phyloP scores from a whole-genome alignment of 2,113 vertebrate species.

The Dermatemys mawii region DNA sequence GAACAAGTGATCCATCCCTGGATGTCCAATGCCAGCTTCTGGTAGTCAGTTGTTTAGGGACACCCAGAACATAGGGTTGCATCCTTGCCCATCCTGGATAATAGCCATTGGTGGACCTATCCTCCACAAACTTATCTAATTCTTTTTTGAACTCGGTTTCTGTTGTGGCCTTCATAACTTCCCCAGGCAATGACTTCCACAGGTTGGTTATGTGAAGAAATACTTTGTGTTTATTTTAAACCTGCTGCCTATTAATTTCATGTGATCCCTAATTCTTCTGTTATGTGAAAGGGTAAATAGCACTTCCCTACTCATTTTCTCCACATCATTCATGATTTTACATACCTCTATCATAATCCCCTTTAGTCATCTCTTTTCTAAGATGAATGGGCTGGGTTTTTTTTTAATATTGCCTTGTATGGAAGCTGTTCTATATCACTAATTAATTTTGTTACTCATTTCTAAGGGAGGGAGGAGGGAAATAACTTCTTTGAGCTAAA shows the following conservation, averaged over 20 bases:
- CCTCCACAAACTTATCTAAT: background rate
- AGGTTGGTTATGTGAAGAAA: background rate
- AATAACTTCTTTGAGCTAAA: background rate
- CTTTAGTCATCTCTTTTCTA: too few species aligned
- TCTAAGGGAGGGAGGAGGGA: constrained; percentile 20
- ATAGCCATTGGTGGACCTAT: background rate
- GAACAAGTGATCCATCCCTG: background rate
- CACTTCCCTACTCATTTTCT: background rate
- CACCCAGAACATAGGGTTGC: background rate
- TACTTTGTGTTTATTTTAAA: background rate
- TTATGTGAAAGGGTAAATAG: background rate
- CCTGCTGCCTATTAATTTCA: background rate
- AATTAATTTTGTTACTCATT: too few species aligned
- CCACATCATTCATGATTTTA: background rate
- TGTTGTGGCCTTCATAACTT: background rate
- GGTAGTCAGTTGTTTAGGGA: background rate
- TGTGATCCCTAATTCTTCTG: background rate
- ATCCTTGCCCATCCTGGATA: too few species aligned
- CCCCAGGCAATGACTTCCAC: background rate
- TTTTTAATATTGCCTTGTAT: too few species aligned
- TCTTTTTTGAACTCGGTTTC: background rate
- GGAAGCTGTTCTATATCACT: too few species aligned
- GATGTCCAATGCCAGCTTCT: background rate
- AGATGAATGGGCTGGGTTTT: too few species aligned
- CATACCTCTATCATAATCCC: background rate